Percentiles rank a stretch among this genome's conserved stretches.
Evolutionary conservation across 2,888 invertebrate species (phyloP).

Genomic region (Diarsia brunnea): DNA sequence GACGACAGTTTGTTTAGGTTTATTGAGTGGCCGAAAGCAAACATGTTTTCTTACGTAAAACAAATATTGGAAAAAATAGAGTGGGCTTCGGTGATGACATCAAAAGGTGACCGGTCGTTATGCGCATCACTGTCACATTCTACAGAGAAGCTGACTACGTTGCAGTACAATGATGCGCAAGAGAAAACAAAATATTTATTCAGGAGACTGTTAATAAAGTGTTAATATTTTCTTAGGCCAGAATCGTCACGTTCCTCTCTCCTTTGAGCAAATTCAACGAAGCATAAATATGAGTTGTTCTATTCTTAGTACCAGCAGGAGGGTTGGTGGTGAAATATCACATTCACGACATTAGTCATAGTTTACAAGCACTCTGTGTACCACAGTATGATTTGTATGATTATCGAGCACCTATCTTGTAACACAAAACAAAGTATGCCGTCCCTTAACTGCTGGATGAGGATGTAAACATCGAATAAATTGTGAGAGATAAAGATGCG

Average conservation of each 20-base stretch:
- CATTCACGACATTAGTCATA: slow-evolving; percentile 39
- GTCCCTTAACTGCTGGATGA: slow-evolving; percentile 38
- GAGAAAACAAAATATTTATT: slow-evolving; percentile 30
- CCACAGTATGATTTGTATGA: slow-evolving; percentile 12
- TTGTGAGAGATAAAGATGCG: slow-evolving; percentile 43
- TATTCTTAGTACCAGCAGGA: slow-evolving; percentile 20
- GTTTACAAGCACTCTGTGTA: slow-evolving; percentile 15
- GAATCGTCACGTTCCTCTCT: slow-evolving; percentile 6
- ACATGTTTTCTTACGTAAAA: slow-evolving; percentile 44
- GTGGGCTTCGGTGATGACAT: slow-evolving; percentile 27
- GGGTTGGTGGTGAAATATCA: slow-evolving; percentile 21
- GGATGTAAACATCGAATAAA: slow-evolving; percentile 46
- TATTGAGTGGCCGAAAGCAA: slow-evolving; percentile 48
- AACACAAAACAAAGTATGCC: slow-evolving; percentile 28
- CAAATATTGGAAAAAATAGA: slow-evolving; percentile 54
- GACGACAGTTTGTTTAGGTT: slow-evolving; percentile 36
- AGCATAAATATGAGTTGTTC: slow-evolving; percentile 17
- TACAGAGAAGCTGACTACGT: neutral
- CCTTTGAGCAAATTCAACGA: slow-evolving; percentile 16
- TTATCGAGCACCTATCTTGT: slow-evolving; percentile 19
- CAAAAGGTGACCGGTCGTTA: slow-evolving; percentile 41
- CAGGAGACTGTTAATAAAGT: slow-evolving; percentile 22
- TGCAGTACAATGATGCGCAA: slow-evolving; percentile 9
- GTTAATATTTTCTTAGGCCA: slow-evolving; percentile 40
- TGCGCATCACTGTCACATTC: slow-evolving; percentile 23